A percentile compares a stretch with the other conserved stretches of the same genome.
phyloP scores from a whole-genome alignment of 2,888 invertebrate species.

The Eudasyphora cyanicolor region DNA sequence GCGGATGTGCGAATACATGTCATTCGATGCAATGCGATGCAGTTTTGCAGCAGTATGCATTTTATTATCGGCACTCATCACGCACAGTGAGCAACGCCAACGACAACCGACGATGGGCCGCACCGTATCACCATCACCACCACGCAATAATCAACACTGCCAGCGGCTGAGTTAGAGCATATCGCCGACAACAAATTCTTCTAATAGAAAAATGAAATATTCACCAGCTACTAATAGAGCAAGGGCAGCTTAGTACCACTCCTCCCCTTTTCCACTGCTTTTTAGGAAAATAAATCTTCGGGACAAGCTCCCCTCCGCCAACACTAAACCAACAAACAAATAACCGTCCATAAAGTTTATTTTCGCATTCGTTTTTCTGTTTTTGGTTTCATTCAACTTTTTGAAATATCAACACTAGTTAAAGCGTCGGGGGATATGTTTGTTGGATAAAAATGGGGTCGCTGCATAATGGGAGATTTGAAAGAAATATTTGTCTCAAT shows the following conservation, averaged over 20 bases:
- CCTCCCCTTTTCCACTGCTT: not conserved
- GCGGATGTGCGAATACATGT: conserved; percentile 14
- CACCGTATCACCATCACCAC: conserved; percentile 26
- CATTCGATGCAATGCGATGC: not conserved
- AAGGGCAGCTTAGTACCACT: not conserved
- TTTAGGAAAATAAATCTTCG: conserved; percentile 2
- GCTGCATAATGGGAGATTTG: no score
- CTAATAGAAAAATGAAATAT: conserved; percentile 28
- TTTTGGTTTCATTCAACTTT: not conserved
- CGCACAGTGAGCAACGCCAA: conserved; percentile 48
- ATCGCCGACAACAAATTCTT: not conserved
- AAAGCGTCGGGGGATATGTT: no score
- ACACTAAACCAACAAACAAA: conserved; percentile 33
- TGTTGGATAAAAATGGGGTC: no score
- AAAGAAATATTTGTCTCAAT: no score
- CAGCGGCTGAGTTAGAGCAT: not conserved
- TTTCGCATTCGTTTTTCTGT: not conserved
- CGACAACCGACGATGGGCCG: not conserved
- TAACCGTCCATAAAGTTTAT: conserved; percentile 22
- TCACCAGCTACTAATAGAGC: not conserved
- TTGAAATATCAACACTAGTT: not conserved
- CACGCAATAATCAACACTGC: conserved; percentile 17
- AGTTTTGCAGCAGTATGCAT: conserved; percentile 45
- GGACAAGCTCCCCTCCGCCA: not conserved
- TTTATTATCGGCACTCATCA: conserved; percentile 56